A percentile compares a stretch with the other conserved stretches of the same genome.
These are phyloP conservation scores for Orbicella faveolata DNA, from an alignment of 64 coral and sea anemone genomes.

Conservation along the genomic window DNA sequence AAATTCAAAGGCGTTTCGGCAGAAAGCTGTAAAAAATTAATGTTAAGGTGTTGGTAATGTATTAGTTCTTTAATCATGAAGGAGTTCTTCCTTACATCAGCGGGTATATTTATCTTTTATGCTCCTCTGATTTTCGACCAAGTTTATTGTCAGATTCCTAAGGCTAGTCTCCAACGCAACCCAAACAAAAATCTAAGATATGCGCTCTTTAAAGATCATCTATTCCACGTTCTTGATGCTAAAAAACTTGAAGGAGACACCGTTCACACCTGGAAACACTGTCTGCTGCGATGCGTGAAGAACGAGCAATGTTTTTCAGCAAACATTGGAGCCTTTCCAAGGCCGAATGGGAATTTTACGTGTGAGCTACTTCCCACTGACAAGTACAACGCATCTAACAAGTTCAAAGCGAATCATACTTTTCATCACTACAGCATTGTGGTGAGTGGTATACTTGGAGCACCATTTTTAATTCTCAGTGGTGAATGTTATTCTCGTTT, in stretches of 20 bases:
- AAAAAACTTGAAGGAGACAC: not conserved
- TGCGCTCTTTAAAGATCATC: not conserved
- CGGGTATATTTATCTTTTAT: not conserved
- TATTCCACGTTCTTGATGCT: not conserved
- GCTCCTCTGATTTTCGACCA: not conserved
- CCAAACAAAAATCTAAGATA: not conserved
- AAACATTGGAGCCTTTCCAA: constrained; percentile 3
- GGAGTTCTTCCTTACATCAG: not conserved
- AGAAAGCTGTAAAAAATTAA: no score
- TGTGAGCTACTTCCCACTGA: constrained; percentile 17
- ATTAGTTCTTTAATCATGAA: not conserved
- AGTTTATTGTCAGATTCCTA: not conserved
- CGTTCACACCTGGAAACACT: not conserved
- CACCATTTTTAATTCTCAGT: no score
- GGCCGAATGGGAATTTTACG: not conserved
- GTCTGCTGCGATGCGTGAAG: constrained; percentile 19
- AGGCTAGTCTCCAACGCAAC: not conserved
- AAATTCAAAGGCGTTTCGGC: no score
- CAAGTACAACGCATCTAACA: constrained; percentile 28
- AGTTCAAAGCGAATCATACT: not conserved
- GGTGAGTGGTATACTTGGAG: not conserved
- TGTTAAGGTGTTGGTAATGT: no score
- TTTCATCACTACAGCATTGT: constrained; percentile 34
- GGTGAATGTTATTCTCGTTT: no score
- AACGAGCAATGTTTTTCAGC: constrained; percentile 2